These are phyloP conservation scores for Vombatus ursinus DNA, from an alignment of 2,113 vertebrate genomes.

Conservation along the genomic window DNA sequence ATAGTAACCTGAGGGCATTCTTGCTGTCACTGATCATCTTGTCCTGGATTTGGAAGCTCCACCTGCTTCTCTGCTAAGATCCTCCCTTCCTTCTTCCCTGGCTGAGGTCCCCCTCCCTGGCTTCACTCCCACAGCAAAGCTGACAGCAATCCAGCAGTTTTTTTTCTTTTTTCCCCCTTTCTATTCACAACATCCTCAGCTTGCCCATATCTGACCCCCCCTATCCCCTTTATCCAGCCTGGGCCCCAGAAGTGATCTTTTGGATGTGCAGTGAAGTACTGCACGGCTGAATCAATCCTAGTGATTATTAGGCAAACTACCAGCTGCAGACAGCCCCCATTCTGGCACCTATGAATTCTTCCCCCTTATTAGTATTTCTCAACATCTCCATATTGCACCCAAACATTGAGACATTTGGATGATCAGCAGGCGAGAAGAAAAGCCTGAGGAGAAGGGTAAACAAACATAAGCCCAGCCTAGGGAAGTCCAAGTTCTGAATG, in stretches of 20 bases:
- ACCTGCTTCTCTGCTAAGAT: neutral
- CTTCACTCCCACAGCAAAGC: neutral
- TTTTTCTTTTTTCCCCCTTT: neutral
- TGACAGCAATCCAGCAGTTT: neutral
- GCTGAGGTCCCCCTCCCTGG: neutral
- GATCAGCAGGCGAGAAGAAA: slow-evolving; percentile 59
- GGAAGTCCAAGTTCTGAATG: slow-evolving; percentile 32
- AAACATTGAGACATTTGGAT: slow-evolving; percentile 66
- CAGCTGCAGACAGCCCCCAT: slow-evolving; percentile 15
- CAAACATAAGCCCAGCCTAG: slow-evolving; percentile 40
- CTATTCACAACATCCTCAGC: neutral
- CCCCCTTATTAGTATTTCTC: slow-evolving; percentile 30
- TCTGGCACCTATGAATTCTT: slow-evolving; percentile 47
- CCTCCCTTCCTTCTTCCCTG: neutral
- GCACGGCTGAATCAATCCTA: slow-evolving; percentile 4
- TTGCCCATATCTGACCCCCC: neutral
- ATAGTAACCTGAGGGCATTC: neutral
- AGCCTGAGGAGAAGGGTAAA: slow-evolving; percentile 60
- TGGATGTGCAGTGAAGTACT: neutral
- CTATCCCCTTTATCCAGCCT: neutral
- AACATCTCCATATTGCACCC: slow-evolving; percentile 53
- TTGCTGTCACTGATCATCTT: neutral
- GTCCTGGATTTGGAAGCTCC: neutral
- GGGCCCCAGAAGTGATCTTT: neutral
- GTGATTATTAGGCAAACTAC: slow-evolving; percentile 30